Evolutionary conservation across 1,140 invertebrate genomes (phyloP).

Genomic region (Paracyclopina nana): DNA sequence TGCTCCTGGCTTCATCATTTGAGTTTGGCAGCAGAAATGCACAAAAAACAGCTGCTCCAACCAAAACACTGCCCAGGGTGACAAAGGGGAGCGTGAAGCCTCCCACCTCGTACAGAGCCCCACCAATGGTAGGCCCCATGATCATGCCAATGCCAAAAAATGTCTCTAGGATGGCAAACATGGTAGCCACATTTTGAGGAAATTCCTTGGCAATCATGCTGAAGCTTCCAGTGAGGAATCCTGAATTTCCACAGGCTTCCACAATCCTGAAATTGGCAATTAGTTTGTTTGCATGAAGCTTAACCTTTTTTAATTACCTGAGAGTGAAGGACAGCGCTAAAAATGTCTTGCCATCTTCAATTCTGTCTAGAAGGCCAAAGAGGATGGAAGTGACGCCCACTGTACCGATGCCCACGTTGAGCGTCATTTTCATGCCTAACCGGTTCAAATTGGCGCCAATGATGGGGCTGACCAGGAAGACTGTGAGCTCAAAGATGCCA

Average conservation of each 20-base stretch:
- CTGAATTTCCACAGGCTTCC: constrained; percentile 78
- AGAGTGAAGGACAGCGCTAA: background rate
- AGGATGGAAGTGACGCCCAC: constrained; percentile 41
- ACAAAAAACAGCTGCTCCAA: constrained; percentile 50
- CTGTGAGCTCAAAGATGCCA: constrained; percentile 74
- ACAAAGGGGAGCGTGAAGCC: constrained; percentile 71
- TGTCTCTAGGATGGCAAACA: constrained; percentile 69
- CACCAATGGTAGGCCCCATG: constrained; percentile 62
- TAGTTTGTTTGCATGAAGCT: background rate
- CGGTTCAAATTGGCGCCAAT: constrained; percentile 37
- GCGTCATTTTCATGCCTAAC: constrained; percentile 1
- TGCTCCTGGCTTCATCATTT: background rate
- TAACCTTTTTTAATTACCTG: background rate
- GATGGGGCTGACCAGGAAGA: constrained; percentile 65
- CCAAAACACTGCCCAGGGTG: constrained; percentile 50
- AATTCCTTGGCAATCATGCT: constrained; percentile 85
- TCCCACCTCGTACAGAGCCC: constrained; percentile 51
- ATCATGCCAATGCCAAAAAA: constrained; percentile 66
- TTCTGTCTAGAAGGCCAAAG: constrained; percentile 49
- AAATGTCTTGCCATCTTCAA: constrained; percentile 57
- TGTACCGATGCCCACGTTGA: constrained; percentile 50
- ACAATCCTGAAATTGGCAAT: constrained; percentile 36
- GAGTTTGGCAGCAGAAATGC: constrained; percentile 42
- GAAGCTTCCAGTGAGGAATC: constrained; percentile 74
- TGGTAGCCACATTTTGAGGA: constrained; percentile 64